Evolutionary conservation across 2,888 invertebrate genomes (phyloP).

Genomic region (Pollenia labialis): DNA sequence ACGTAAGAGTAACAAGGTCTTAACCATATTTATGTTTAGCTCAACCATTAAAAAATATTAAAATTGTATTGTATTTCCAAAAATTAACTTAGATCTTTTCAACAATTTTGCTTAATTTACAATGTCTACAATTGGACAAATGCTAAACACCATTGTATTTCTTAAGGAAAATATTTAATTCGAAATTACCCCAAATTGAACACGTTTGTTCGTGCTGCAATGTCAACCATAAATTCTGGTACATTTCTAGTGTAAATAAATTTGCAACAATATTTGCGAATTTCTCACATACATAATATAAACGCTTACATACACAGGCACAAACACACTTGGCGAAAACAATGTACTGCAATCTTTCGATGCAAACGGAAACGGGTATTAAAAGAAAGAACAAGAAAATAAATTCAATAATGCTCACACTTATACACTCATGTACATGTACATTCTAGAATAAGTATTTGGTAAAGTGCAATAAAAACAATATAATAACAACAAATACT

Average conservation of each 20-base stretch:
- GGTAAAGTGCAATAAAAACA: slow-evolving; percentile 14
- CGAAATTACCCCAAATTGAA: slow-evolving; percentile 55
- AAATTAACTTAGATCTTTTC: neutral
- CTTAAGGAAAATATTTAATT: slow-evolving; percentile 53
- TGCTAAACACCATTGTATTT: slow-evolving; percentile 1
- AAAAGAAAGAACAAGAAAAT: neutral
- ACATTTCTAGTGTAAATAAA: slow-evolving; percentile 58
- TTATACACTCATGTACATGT: neutral
- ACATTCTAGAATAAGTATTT: slow-evolving; percentile 2
- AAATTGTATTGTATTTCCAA: no score
- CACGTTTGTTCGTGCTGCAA: slow-evolving; percentile 33
- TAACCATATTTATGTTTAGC: no score
- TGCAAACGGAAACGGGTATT: slow-evolving; percentile 13
- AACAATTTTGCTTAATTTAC: neutral
- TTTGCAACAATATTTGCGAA: slow-evolving; percentile 56
- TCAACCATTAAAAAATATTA: no score
- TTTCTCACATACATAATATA: neutral
- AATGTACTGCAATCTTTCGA: slow-evolving; percentile 12
- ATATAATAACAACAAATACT: slow-evolving; percentile 2
- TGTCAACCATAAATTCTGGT: slow-evolving; percentile 61
- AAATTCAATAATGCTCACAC: neutral
- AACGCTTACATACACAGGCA: neutral
- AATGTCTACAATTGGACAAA: slow-evolving; percentile 34
- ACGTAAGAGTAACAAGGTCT: no score
- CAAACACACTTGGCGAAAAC: neutral